Evolutionary conservation across 2,797 vertebrate genomes (phyloP), one percentile per base, ranked within the genome.

Genomic region (Leontocebus nigricollis): DNA sequence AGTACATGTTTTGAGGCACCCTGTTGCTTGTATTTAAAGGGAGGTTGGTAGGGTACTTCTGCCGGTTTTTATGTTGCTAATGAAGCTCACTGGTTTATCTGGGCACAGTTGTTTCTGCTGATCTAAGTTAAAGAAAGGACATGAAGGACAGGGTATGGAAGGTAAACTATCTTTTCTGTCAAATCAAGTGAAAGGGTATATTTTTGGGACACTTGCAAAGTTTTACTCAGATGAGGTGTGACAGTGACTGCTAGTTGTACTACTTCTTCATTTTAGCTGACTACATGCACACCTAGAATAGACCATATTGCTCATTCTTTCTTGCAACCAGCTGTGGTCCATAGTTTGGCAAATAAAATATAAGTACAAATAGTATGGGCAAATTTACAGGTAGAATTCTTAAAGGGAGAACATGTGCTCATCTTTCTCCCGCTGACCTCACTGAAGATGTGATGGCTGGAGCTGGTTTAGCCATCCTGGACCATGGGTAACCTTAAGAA

Each of bases 61-160:
- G 90, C 75, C 94, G 92, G 61, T 88, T 87, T 61, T 84, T 55
- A 22, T 85, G 86, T 87, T 88, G 93, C 90, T 41, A n/a, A 39
- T 84, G 50, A 46, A 73, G 57, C 86, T 88, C 77, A 41, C 52
- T 50, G 44, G 84, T 87, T 93, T 73, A 90, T 89, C 36, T 90
- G 70, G 90, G 91, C 75, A 75, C 44, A 24, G 20, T 86, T 77
- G 46, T 26, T 90, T 84, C 79, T 59, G 70, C 57, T 93, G 70
- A 80, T 61, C 52, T 80, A 46, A 82, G 67, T 50, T 44, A 79
- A 81, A 48, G 72, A 75, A 82, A 93, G 22, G 44, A 36, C 57
- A 44, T 59, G 8, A 36, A 93, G 36, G 82, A 59, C 59, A 64
- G 52, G 41, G 5, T 67, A 27, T 67, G 70, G 75, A 52, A 80